Evolutionary conservation across 2,888 invertebrate genomes (phyloP), one percentile per base, ranked within the genome.

Genomic region (Xestia sexstrigata): DNA sequence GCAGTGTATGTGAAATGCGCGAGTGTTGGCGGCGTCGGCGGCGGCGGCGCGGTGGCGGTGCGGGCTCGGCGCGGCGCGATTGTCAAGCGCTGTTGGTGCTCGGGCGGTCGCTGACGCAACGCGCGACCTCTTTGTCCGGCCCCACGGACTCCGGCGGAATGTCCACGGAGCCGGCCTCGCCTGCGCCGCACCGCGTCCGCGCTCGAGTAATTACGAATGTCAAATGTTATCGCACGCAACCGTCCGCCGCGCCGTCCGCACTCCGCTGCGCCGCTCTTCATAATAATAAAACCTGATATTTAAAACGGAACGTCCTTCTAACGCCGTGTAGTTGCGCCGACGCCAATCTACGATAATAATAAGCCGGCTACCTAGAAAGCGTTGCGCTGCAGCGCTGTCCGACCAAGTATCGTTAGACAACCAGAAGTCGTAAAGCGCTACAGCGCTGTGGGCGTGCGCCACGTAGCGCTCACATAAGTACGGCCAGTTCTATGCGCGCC

Each of bases 261-360:
- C 96, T 96, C 95, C 95, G 96, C 96, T 94, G 96, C 95, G 94
- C 96, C 94, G 96, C 96, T 96, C 96, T 96, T 96, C 96, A 96
- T 96, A 96, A 96, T 96, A 96, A 96, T 96, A 96, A 96, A 96
- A 96, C 96, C 96, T 96, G 96, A 96, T 96, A 96, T 96, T 96
- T 96, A 96, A 96, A 96, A 96, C 96, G 96, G 96, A 96, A 96
- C 96, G 96, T 96, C 96, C 96, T 96, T 96, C 96, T 96, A 96
- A 96, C 96, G 96, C 96, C 96, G 96, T 96, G 96, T 96, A 96
- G 96, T 96, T 96, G 96, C 96, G 96, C 96, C 96, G 96, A 96
- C 96, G 96, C 96, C 96, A 96, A 96, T 96, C 96, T 96, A 96
- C 96, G 96, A 96, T 96, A 96, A 96, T 96, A 96, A 96, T 96